Evolutionary conservation across 1,140 invertebrate species (phyloP).

Genomic region (Cataglyphis hispanica): DNA sequence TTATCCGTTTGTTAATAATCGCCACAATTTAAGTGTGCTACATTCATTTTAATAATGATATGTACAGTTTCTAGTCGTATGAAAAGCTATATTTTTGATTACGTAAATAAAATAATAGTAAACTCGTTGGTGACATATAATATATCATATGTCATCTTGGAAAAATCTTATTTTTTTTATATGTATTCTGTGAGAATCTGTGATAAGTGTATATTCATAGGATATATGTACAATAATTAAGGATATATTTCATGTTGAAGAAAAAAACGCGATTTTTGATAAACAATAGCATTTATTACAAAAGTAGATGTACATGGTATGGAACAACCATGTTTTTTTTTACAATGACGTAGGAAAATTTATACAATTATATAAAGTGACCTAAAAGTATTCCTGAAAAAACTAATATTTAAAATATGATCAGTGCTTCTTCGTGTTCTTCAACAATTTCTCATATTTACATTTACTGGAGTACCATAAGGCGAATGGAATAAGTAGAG

Average conservation of each 20-base stretch:
- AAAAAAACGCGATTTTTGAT: conserved; percentile 71
- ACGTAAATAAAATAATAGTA: conserved; percentile 43
- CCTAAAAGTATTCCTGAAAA: conserved; percentile 59
- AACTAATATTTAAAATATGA: conserved; percentile 28
- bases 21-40: conserved; percentile 10
- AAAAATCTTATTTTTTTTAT: conserved; percentile 30
- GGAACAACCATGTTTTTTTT: conserved; percentile 80
- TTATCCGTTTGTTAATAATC: neutral
- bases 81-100: conserved; percentile 56
- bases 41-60: conserved; percentile 17
- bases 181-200: conserved; percentile 4
- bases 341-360: conserved; percentile 77
- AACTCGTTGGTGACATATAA: conserved; percentile 37
- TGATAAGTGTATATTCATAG: conserved; percentile 14
- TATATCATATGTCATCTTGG: conserved; percentile 7
- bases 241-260: neutral
- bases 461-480: conserved; percentile 98
- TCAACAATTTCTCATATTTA: conserved; percentile 94
- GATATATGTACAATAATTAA: conserved; percentile 13
- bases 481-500: conserved; percentile 96
- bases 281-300: conserved; percentile 84
- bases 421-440: conserved; percentile 83
- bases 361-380: conserved; percentile 43
- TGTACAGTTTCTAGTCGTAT: conserved; percentile 64
- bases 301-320: conserved; percentile 78